These are phyloP conservation scores for Ectemnius continuus DNA, from an alignment of 2,888 invertebrate species.

Conservation along the genomic window DNA sequence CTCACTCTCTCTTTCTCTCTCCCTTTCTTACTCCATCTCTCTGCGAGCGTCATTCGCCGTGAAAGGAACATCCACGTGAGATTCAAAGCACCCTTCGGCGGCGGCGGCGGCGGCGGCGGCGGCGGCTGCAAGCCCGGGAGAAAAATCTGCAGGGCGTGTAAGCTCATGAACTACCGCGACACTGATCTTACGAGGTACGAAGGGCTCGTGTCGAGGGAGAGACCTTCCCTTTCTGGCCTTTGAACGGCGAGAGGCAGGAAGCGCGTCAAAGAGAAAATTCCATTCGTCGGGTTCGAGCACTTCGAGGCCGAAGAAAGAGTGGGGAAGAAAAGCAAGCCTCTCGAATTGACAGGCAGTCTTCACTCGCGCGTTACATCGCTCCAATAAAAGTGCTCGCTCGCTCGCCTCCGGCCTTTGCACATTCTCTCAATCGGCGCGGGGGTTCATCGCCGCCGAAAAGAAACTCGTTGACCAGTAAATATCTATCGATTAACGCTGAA, in stretches of 20 bases:
- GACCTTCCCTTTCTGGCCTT: slow-evolving; percentile 5
- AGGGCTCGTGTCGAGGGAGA: background rate
- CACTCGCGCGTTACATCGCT: slow-evolving; percentile 1
- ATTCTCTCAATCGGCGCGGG: no score
- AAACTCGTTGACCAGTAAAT: no score
- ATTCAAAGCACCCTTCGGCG: no score
- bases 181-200: background rate
- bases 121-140: slow-evolving; percentile 10
- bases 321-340: background rate
- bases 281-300: background rate
- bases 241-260: slow-evolving; percentile 8
- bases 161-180: background rate
- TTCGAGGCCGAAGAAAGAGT: background rate
- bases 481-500: no score
- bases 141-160: slow-evolving; percentile 14
- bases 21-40: no score
- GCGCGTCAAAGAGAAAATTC: slow-evolving; percentile 24
- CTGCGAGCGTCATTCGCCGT: background rate
- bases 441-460: no score
- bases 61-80: slow-evolving; percentile 10
- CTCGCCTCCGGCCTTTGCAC: no score
- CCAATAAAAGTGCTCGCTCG: background rate
- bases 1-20: background rate
- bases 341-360: slow-evolving; percentile 5
- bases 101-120: background rate